Percentiles rank a stretch among this genome's conserved stretches.
These are phyloP conservation scores for Lasiurus cinereus DNA, from an alignment of 2,113 vertebrate species.

Conservation along the genomic window DNA sequence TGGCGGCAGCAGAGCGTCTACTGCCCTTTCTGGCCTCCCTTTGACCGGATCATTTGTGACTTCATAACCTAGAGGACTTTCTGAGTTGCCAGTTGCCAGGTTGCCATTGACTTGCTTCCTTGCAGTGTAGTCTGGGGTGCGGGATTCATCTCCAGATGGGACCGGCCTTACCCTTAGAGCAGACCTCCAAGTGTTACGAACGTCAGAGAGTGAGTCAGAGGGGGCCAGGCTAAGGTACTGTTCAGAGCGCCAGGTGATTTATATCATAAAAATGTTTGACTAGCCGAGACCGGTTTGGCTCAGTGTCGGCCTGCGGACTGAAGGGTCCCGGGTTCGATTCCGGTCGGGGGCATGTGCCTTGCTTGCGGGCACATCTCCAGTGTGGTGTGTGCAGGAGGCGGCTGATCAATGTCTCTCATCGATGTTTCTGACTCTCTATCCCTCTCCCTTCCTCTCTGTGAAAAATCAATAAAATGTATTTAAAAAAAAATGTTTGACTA, in stretches of 20 bases:
- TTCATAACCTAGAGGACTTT: slow-evolving; percentile 52
- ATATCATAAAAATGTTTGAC: background rate
- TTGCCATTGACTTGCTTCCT: background rate
- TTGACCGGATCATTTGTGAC: slow-evolving; percentile 49
- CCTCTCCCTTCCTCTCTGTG: too few species aligned
- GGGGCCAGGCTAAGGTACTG: background rate
- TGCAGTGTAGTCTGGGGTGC: slow-evolving; percentile 6
- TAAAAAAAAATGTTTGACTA: too few species aligned
- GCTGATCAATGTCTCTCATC: too few species aligned
- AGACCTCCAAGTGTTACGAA: background rate
- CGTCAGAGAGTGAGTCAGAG: background rate
- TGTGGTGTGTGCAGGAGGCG: too few species aligned
- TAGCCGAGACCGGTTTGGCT: too few species aligned
- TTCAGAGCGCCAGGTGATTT: background rate
- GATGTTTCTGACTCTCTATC: too few species aligned
- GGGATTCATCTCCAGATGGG: background rate
- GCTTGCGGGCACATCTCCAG: too few species aligned
- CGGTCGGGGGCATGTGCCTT: too few species aligned
- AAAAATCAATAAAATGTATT: too few species aligned
- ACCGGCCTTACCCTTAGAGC: background rate
- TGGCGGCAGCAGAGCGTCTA: background rate
- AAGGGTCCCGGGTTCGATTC: too few species aligned
- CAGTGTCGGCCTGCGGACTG: too few species aligned
- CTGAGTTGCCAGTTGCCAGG: slow-evolving; percentile 26
- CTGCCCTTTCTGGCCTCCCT: slow-evolving; percentile 3